Evolutionary conservation across 2,797 vertebrate species (phyloP).

Genomic region (Babyrousa celebensis): DNA sequence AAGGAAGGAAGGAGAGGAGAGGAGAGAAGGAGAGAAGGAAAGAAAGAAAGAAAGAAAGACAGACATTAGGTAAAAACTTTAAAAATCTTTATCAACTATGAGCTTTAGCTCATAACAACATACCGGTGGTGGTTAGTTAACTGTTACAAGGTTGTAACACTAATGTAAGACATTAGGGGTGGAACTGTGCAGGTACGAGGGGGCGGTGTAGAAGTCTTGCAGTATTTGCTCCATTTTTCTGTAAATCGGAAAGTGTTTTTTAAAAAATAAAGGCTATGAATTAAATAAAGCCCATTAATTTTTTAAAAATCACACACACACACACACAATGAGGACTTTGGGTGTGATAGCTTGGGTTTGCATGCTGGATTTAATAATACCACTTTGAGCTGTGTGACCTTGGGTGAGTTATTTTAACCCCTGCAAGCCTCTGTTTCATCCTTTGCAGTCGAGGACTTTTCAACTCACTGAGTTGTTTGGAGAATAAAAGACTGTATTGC

Average conservation of each 20-base stretch:
- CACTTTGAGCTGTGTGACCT: slow-evolving; percentile 22
- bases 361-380: background rate
- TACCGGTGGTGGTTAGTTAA: background rate
- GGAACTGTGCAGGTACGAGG: fast-evolving
- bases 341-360: background rate
- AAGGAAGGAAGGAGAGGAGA: too few species aligned
- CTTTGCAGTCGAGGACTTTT: background rate
- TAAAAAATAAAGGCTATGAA: background rate
- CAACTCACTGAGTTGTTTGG: slow-evolving; percentile 8
- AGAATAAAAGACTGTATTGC: background rate
- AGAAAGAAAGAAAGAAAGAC: too few species aligned
- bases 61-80: background rate
- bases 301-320: background rate
- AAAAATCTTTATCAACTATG: background rate
- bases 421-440: background rate
- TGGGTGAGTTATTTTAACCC: slow-evolving; percentile 26
- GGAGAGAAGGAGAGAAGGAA: too few species aligned
- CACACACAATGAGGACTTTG: background rate
- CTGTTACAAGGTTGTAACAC: fast-evolving
- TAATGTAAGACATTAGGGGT: background rate
- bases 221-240: background rate
- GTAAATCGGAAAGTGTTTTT: background rate
- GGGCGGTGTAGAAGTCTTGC: background rate
- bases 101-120: background rate
- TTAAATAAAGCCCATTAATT: background rate